Evolutionary conservation across 37 sponge, comb jelly and placozoan species (phyloP).

Genomic region (Halichondria panicea): DNA sequence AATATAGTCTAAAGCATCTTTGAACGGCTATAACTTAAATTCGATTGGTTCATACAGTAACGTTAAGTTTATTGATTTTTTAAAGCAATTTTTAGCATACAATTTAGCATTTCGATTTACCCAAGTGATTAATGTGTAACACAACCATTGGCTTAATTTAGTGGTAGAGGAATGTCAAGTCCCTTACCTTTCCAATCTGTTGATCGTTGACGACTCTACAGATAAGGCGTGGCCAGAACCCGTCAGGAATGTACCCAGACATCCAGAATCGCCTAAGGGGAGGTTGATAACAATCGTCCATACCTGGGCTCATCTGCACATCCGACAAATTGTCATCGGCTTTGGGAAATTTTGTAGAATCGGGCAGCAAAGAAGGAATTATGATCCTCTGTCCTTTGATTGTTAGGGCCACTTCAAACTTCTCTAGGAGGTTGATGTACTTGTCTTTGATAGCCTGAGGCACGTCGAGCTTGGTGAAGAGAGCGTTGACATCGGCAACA

Average conservation of each 20-base stretch:
- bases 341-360: constrained; percentile 26
- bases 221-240: constrained; percentile 92
- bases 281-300: constrained; percentile 26
- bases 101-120: too few species aligned
- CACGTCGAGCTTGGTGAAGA: constrained; percentile 31
- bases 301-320: background rate
- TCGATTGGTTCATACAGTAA: background rate
- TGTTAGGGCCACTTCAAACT: constrained; percentile 80
- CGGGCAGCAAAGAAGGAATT: constrained; percentile 83
- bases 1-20: background rate
- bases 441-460: constrained; percentile 30
- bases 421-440: constrained; percentile 71
- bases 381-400: constrained; percentile 61
- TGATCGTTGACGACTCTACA: constrained; percentile 76
- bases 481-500: constrained; percentile 36
- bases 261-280: constrained; percentile 71
- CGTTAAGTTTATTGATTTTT: too few species aligned
- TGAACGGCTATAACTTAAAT: background rate
- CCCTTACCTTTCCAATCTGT: constrained; percentile 33
- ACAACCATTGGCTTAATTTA: too few species aligned
- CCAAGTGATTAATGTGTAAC: too few species aligned
- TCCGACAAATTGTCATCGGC: constrained; percentile 28
- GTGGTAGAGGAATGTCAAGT: background rate
- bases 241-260: constrained; percentile 67
- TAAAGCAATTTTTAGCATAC: too few species aligned